Evolutionary conservation across 1,140 invertebrate genomes (phyloP), one percentile per base, ranked within the genome.

Genomic region (Gryllus bimaculatus): DNA sequence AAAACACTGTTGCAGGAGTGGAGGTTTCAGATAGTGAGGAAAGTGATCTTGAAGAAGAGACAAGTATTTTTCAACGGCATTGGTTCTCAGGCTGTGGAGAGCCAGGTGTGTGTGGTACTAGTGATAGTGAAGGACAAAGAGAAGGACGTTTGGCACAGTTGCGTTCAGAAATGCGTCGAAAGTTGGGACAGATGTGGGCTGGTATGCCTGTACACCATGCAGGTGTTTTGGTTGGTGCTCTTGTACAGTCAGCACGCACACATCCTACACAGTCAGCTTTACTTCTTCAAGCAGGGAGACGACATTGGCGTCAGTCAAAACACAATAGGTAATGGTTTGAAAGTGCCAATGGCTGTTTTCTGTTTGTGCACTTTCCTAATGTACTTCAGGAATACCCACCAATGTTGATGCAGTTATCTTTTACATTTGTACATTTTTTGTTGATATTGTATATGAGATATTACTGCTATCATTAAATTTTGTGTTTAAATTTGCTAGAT

Each of bases 101-200:
- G 79, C 74, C 18, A 79, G 80, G 7, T 39, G 15, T 47, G 80
- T 66, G 18, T 66, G 39, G 79, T 74, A 78, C 6, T 73, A 15
- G 8, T 79, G 73, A 76, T 48, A 39, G n/a, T n/a, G 26, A 79
- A 12, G 74, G 78, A n/a, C 75, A 78, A n/a, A 73, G 78, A 2
- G 78, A 73, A 66, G 49, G 73, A 48, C 77, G 78, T 49, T 47
- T 80, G 12, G 48, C 18, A 26, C 78, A 78, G 47, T 21, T 76
- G 5, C 73, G 73, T 8, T 26, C 77, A 12, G 80, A 80, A 76
- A 26, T 80, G 47, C 66, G 80, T 20, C 54, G 80, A 18, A 73
- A 49, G 20, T 73, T 80, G 81, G 77, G 79, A n/a, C 84, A 84
- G 78, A 82, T 83, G 26, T 84, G 83, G 77, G 85, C 84, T 15